Conservation (phyloP, 2,797 vertebrate species). For the Rhyacichthys aspro region DNA sequence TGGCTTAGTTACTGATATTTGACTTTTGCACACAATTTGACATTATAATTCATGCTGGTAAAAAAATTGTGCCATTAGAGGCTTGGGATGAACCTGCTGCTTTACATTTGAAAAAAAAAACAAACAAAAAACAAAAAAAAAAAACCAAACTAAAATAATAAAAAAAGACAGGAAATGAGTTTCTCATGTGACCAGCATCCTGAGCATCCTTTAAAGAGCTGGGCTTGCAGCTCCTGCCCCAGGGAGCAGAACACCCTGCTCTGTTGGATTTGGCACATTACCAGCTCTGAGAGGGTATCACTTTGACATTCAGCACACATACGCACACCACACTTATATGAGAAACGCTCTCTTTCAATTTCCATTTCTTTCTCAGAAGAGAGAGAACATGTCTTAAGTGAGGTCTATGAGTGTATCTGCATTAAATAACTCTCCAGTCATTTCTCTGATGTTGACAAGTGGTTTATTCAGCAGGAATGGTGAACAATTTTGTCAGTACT, state of each 20-base stretch:
- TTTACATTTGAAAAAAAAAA: no score
- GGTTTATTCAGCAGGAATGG: constrained; percentile 88
- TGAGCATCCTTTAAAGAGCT: constrained; percentile 70
- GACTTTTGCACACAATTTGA: no score
- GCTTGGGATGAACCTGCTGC: no score
- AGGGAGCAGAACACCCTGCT: constrained; percentile 61
- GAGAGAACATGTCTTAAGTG: constrained; percentile 10
- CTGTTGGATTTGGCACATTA: constrained; percentile 73
- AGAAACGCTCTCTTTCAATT: no score
- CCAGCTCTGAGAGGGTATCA: constrained; percentile 75
- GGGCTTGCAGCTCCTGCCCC: constrained; percentile 70
- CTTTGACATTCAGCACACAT: constrained; percentile 66
- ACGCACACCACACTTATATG: constrained; percentile 4
- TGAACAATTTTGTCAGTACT: constrained; percentile 83
- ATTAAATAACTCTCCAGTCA: constrained; percentile 51
- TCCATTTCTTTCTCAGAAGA: constrained; percentile 13
- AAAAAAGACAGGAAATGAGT: no score
- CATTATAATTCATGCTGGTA: no score
- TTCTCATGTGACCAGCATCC: constrained; percentile 27
- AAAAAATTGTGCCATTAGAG: no score
- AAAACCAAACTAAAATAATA: no score
- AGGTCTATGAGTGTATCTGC: constrained; percentile 9
- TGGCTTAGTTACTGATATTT: no score
- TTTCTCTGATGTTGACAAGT: constrained; percentile 78
- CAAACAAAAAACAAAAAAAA: no score